phyloP scores from a whole-genome alignment of 1,140 invertebrate genomes.

The Musca domestica region DNA sequence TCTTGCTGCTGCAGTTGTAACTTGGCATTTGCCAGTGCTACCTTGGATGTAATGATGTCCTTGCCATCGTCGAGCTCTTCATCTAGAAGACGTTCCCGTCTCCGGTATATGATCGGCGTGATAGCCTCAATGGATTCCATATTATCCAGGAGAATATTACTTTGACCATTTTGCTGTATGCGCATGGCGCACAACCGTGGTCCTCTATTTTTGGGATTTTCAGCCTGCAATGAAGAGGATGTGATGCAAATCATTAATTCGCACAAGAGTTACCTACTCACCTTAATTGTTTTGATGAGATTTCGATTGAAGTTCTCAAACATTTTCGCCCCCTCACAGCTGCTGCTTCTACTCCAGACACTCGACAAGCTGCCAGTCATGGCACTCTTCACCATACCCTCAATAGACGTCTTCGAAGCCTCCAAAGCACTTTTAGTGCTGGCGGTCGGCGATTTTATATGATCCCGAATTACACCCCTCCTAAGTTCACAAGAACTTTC shows the following conservation, averaged over 20 bases:
- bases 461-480: neutral
- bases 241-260: neutral
- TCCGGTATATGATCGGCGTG: constrained; percentile 66
- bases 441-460: constrained; percentile 30
- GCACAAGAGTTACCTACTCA: constrained; percentile 15
- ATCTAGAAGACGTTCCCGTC: constrained; percentile 51
- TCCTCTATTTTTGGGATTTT: constrained; percentile 56
- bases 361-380: constrained; percentile 51
- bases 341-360: constrained; percentile 50
- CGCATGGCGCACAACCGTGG: constrained; percentile 71
- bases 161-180: constrained; percentile 69
- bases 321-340: constrained; percentile 52
- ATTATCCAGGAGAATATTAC: constrained; percentile 76
- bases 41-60: constrained; percentile 49
- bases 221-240: constrained; percentile 33
- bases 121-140: constrained; percentile 64
- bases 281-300: constrained; percentile 53
- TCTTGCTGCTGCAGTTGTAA: neutral
- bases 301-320: constrained; percentile 53
- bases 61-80: constrained; percentile 52
- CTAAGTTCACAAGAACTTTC: constrained; percentile 14
- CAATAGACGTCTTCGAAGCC: constrained; percentile 2
- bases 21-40: neutral
- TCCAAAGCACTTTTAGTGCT: constrained; percentile 23
- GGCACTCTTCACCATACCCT: constrained; percentile 36